phyloP scores from a whole-genome alignment of 2,888 invertebrate species.

The Drosophila buzzatii region DNA sequence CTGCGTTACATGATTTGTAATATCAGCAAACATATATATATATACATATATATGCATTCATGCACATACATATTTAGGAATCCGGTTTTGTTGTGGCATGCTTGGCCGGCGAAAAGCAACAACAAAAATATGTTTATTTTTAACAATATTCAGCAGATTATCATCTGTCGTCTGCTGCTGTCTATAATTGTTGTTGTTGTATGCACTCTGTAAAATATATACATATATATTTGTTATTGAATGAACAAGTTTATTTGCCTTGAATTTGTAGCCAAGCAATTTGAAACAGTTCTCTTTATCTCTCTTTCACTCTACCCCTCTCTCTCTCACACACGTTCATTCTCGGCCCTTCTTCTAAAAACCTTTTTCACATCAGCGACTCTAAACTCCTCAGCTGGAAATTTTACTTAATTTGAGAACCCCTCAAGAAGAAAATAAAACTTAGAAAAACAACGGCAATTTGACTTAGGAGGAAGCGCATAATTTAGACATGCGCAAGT shows the following conservation, averaged over 20 bases:
- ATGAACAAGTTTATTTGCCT: conserved; percentile 66
- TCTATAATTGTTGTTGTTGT: conserved; percentile 21
- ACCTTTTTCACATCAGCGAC: conserved; percentile 19
- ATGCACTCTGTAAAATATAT: conserved; percentile 42
- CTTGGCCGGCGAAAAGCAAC: conserved; percentile 11
- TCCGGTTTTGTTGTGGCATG: conserved; percentile 62
- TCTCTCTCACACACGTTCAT: no score
- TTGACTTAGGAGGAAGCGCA: conserved; percentile 54
- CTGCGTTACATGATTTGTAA: conserved; percentile 78
- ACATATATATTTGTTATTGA: conserved; percentile 47
- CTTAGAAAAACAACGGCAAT: conserved; percentile 18
- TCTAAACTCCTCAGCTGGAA: conserved; percentile 31
- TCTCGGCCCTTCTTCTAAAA: neutral
- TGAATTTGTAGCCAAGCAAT: conserved; percentile 32
- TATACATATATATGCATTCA: conserved; percentile 2
- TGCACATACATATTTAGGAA: conserved; percentile 41
- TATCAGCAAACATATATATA: conserved; percentile 59
- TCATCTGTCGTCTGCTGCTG: conserved; percentile 66
- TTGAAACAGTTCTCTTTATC: neutral
- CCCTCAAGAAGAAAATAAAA: conserved; percentile 5
- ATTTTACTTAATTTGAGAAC: conserved; percentile 23
- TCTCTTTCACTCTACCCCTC: neutral
- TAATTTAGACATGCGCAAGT: conserved; percentile 51
- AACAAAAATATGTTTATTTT: conserved; percentile 67
- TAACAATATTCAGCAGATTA: conserved; percentile 71